Base-by-base conservation (phyloP, 2,113 vertebrate species). In the Maccullochella peelii region DNA sequence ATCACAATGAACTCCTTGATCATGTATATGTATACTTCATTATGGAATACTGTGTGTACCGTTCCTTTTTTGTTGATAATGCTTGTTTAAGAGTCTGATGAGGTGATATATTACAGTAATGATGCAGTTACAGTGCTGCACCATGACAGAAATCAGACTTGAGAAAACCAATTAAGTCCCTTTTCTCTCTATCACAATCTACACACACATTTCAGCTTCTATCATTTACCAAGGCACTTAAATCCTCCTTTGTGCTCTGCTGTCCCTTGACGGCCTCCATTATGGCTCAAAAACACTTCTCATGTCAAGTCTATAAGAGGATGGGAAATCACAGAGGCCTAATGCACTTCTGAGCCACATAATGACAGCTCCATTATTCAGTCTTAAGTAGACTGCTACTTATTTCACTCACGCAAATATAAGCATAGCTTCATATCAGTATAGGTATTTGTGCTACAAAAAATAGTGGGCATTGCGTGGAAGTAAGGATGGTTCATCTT, bases 341-440 rank as follows among this genome's bases (percentile, higher is more conserved):
- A 89, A 90, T 90, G 83, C 81, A 82, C 52, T 47, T 86, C 63
- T 67, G 80, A 88, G 79, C 62, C 78, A 74, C 74, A 79, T 88
- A 77, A 90, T 84, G 77, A 90, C 74, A 84, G 81, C 75, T 87
- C 66, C 67, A 79, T 85, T 69, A 82, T 87, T 93, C 79, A 86
- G 55, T 83, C 76, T 59, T 79, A 88, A 88, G 73, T 59, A 87
- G 33, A 79, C 33, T 82, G 68, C 71, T 83, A 30, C 42, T 89
- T 75, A 67, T 77, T 88, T 73, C 38, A 63, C 50, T 79, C 27
- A 44, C 30, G 67, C 67, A 77, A 62, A 70, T 70, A 55, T 8
- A 58, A 10, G 15, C 25, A 68, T n/a, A 25, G 27, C 40, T 33
- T 58, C 40, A 52, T 36, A 38, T 69, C 54, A 61, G 27, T 4